Base-by-base conservation (phyloP, 2,888 invertebrate genomes). In the Drosophila pseudotalamancana region DNA sequence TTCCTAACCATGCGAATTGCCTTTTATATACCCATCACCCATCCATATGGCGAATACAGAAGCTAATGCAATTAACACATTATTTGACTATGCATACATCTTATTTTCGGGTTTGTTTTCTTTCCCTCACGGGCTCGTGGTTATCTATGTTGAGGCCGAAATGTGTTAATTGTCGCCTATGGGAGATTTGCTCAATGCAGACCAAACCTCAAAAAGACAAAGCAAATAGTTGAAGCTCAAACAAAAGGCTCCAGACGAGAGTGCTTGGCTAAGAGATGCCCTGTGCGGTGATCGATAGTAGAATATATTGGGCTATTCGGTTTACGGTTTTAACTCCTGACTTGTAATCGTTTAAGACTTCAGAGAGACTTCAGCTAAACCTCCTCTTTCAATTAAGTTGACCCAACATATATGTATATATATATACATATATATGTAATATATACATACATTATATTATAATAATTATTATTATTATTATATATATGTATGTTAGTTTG, bases 61-160 rank as follows among this genome's bases (percentile, higher is more conserved):
- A 49, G 14, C 49, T 29, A 48, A 34, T 46, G 16, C 6, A 70
- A 64, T 69, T 70, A 64, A 32, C 70, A 69, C 70, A 49, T 59
- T 23, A 37, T 31, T 27, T 48, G 42, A 42, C 23, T 25, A 14
- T 25, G 18, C 23, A 50, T 39, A 40, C 27, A 29, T 29, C 6
- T 6, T 18, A 21, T 46, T 6, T 27, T 37, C 11, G 18, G 35
- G 2, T 37, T 34, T 18, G n/a, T 12, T 27, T 16, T 21, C 1
- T n/a, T 18, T 32, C 16, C n/a, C 18, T 12, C n/a, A 9, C 3
- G 18, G 21, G 12, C 18, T 21, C n/a, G 12, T 35, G 34, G 16
- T 0, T 43, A 25, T 23, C n/a, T 34, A 32, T 25, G 34, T 45
- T 42, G 16, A 48, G 45, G 21, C 23, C 25, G 9, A 48, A 51